Percentiles rank a stretch among this genome's conserved stretches.
Conservation (phyloP, 1,140 invertebrate species). For the Zaprionus ornatus region DNA sequence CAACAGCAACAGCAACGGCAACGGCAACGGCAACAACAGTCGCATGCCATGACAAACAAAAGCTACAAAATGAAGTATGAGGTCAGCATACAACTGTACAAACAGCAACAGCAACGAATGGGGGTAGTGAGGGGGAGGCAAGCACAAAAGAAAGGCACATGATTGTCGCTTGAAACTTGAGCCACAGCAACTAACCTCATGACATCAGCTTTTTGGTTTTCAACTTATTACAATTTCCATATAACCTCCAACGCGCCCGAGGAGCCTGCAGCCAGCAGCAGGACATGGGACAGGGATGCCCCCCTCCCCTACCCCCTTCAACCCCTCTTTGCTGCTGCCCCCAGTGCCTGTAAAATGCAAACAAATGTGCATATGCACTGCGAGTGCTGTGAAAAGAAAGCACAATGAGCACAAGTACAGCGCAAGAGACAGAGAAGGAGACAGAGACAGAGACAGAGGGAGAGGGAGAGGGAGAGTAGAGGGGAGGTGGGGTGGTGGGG, state of each 20-base stretch:
- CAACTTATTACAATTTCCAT: slow-evolving; percentile 82
- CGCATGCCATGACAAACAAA: slow-evolving; percentile 72
- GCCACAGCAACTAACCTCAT: slow-evolving; percentile 80
- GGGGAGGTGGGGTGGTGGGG: not conserved
- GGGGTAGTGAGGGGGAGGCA: slow-evolving; percentile 9
- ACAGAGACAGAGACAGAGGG: not conserved
- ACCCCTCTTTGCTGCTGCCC: not conserved
- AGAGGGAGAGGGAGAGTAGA: not conserved
- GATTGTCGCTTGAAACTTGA: slow-evolving; percentile 82
- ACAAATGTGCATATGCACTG: slow-evolving; percentile 73
- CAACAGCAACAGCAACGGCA: slow-evolving; percentile 34
- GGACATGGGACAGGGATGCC: slow-evolving; percentile 10
- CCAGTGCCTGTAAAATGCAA: slow-evolving; percentile 46
- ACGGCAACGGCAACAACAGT: slow-evolving; percentile 22
- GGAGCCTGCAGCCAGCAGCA: slow-evolving; percentile 28
- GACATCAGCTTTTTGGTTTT: slow-evolving; percentile 81
- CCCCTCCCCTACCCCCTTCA: not conserved
- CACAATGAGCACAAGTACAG: slow-evolving; percentile 35
- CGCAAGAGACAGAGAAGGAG: slow-evolving; percentile 13
- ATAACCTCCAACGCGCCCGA: slow-evolving; percentile 64
- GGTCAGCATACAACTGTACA: slow-evolving; percentile 57
- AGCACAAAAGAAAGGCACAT: slow-evolving; percentile 74
- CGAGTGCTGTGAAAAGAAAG: slow-evolving; percentile 52
- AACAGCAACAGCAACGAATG: slow-evolving; percentile 20
- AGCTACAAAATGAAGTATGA: slow-evolving; percentile 81